Evolutionary conservation across 1,140 invertebrate genomes (phyloP).

Genomic region (Limonius californicus): DNA sequence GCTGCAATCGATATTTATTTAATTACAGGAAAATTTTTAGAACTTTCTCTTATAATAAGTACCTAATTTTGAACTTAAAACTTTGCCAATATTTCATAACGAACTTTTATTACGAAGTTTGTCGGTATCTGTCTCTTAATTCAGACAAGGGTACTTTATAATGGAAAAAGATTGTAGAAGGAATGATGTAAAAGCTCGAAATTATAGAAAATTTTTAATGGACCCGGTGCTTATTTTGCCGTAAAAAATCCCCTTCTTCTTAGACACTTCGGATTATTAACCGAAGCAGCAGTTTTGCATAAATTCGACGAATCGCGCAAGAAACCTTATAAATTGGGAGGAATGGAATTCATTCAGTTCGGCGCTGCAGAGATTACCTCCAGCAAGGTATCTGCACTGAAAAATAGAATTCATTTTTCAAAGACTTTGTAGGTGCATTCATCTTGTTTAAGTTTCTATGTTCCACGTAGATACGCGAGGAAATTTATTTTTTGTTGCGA

Average conservation of each 20-base stretch:
- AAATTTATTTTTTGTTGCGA: not conserved
- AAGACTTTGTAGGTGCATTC: not conserved
- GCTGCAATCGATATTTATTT: not conserved
- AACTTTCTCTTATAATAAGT: not conserved
- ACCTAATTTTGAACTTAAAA: not conserved
- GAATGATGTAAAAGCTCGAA: no score
- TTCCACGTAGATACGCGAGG: not conserved
- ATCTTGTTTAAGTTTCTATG: not conserved
- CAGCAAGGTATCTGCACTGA: not conserved
- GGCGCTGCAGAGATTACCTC: not conserved
- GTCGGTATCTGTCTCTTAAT: not conserved
- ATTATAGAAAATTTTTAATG: no score
- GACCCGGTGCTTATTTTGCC: not conserved
- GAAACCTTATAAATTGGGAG: not conserved
- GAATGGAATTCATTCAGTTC: not conserved
- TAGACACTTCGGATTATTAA: no score
- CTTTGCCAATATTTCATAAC: not conserved
- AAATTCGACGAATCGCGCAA: not conserved
- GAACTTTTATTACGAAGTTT: conserved; percentile 2
- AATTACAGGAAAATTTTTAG: not conserved
- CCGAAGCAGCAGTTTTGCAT: not conserved
- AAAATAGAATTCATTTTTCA: conserved; percentile 1
- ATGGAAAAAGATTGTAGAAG: not conserved
- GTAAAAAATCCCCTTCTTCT: not conserved
- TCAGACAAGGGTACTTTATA: conserved; percentile 2